These are phyloP conservation scores for Perizoma affinitatum DNA, from an alignment of 2,888 invertebrate species.

Conservation along the genomic window DNA sequence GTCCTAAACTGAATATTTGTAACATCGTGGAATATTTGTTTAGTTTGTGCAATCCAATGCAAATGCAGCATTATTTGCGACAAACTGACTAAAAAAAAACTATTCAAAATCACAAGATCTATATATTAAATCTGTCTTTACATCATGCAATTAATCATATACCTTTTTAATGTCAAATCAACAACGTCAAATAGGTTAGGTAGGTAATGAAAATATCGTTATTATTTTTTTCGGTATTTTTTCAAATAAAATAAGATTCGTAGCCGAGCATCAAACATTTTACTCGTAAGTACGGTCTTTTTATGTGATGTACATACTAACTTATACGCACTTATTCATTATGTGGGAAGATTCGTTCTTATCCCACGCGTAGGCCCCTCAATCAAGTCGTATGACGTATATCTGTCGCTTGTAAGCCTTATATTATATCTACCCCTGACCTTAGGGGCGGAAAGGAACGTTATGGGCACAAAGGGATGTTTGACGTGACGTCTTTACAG, in stretches of 20 bases:
- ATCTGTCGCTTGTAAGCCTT: slow-evolving; percentile 14
- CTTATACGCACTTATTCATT: slow-evolving; percentile 10
- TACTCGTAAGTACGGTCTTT: slow-evolving; percentile 9
- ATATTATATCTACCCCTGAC: slow-evolving; percentile 24
- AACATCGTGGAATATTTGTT: too few species aligned
- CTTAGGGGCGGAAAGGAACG: background rate
- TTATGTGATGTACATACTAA: slow-evolving; percentile 6
- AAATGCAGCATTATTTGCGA: too few species aligned
- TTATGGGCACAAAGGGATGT: background rate
- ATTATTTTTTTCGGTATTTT: too few species aligned
- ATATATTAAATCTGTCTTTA: too few species aligned
- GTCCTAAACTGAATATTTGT: too few species aligned
- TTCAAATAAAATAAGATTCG: background rate
- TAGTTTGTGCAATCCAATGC: too few species aligned
- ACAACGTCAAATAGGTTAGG: too few species aligned
- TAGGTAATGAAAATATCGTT: too few species aligned
- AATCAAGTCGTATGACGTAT: slow-evolving; percentile 20
- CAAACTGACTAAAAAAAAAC: too few species aligned
- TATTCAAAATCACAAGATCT: too few species aligned
- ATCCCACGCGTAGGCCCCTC: slow-evolving; percentile 11
- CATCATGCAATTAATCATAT: too few species aligned
- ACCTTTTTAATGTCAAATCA: too few species aligned
- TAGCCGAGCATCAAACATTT: background rate
- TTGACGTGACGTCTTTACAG: slow-evolving; percentile 11
- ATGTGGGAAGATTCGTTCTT: slow-evolving; percentile 8